phyloP scores from a whole-genome alignment of 2,888 invertebrate genomes.

The Agapostemon virescens region DNA sequence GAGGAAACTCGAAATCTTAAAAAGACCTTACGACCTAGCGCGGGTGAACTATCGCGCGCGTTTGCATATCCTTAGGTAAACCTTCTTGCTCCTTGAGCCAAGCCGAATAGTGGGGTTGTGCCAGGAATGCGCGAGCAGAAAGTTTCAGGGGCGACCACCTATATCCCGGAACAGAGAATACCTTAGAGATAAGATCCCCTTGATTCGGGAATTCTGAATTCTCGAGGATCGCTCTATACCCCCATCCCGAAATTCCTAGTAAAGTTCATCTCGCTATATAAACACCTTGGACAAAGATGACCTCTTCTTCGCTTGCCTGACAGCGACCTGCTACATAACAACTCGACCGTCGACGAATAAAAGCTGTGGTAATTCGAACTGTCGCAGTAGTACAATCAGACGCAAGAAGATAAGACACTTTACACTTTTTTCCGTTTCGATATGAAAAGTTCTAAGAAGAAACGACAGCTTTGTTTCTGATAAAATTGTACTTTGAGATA shows the following conservation, averaged over 20 bases:
- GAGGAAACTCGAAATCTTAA: slow-evolving; percentile 50
- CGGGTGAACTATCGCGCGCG: slow-evolving; percentile 61
- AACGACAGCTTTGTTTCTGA: too few relatives aligned
- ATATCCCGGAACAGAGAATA: slow-evolving; percentile 74
- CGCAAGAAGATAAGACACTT: too few relatives aligned
- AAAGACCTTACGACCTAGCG: slow-evolving; percentile 46
- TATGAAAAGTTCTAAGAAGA: too few relatives aligned
- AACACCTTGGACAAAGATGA: slow-evolving; percentile 54
- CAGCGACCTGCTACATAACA: neutral
- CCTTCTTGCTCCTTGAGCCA: slow-evolving; percentile 59
- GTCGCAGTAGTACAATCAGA: neutral
- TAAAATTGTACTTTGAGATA: too few relatives aligned
- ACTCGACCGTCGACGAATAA: neutral
- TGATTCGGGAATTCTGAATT: slow-evolving; percentile 71
- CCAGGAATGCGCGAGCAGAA: slow-evolving; percentile 73
- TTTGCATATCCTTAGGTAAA: slow-evolving; percentile 69
- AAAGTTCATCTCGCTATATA: slow-evolving; percentile 63
- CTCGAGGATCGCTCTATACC: slow-evolving; percentile 41
- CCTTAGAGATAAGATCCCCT: slow-evolving; percentile 69
- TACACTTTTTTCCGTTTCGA: too few relatives aligned
- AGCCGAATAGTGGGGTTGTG: slow-evolving; percentile 69
- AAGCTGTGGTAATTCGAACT: neutral
- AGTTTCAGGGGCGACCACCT: slow-evolving; percentile 67
- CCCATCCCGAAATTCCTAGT: slow-evolving; percentile 52
- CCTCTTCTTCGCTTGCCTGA: slow-evolving; percentile 21